These are phyloP conservation scores for Dione juno DNA, from an alignment of 2,888 invertebrate species.

Conservation along the genomic window DNA sequence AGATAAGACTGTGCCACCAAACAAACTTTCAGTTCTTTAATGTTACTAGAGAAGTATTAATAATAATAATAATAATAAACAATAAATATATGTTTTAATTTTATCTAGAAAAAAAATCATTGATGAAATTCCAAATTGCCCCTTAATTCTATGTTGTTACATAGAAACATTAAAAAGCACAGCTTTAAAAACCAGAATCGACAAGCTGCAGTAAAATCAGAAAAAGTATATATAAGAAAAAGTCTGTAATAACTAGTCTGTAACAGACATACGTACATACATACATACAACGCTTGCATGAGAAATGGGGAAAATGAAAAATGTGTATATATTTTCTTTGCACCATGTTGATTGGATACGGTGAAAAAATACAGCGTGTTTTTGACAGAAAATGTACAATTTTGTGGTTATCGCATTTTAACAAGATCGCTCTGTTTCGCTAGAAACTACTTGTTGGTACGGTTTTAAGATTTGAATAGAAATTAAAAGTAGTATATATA, in stretches of 20 bases:
- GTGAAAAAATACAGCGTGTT: constrained; percentile 34
- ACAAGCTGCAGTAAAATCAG: not conserved
- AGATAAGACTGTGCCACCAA: too few species aligned
- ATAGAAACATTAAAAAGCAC: too few species aligned
- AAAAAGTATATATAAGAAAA: not conserved
- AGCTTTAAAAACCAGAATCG: not conserved
- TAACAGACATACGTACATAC: not conserved
- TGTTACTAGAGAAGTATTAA: too few species aligned
- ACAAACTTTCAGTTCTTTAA: too few species aligned
- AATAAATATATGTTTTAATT: too few species aligned
- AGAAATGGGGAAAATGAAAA: constrained; percentile 39
- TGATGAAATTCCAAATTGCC: too few species aligned
- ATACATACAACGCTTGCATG: constrained; percentile 21
- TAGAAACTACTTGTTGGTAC: not conserved
- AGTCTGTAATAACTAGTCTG: constrained; percentile 30
- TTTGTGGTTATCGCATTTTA: constrained; percentile 18
- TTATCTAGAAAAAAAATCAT: too few species aligned
- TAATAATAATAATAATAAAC: too few species aligned
- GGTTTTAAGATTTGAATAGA: too few species aligned
- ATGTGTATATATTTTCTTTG: constrained; percentile 44
- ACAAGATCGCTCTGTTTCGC: not conserved
- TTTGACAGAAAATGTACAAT: constrained; percentile 32
- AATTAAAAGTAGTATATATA: too few species aligned
- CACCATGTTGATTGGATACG: constrained; percentile 47
- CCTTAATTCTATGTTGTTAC: too few species aligned